Evolutionary conservation across 1,140 invertebrate genomes (phyloP), one percentile per base, ranked within the genome.

Genomic region (Trichoplusia ni): DNA sequence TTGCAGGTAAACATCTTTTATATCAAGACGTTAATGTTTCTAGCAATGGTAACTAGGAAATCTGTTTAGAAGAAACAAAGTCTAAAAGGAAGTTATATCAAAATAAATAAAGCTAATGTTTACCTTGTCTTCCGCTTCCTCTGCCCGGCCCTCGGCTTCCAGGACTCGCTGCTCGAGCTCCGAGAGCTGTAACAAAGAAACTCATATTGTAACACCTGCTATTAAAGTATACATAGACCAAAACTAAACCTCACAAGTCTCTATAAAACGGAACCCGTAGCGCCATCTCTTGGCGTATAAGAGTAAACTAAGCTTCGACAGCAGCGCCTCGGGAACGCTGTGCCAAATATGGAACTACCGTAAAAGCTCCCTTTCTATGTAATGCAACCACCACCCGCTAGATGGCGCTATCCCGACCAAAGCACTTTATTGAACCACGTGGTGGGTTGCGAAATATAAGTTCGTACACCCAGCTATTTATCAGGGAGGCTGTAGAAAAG

Each of bases 61-160:
- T n/a, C n/a, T n/a, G n/a, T n/a, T n/a, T n/a, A n/a, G n/a, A n/a
- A n/a, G n/a, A n/a, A n/a, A n/a, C n/a, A n/a, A n/a, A n/a, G n/a
- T n/a, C n/a, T n/a, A 47, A 27, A 9, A 47, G 8, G 0, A 11
- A 16, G 21, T 9, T 14, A 6, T 27, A 16, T 3, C 14, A 18
- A 18, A 18, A 16, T 19, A 7, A 35, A n/a, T 35, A 5, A 23
- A 54, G n/a, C n/a, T n/a, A 38, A 19, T 59, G 62, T 14, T 69
- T 93, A 97, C 97, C 95, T 97, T 97, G 91, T 97, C 96, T 90
- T 97, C 96, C 53, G 97, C 97, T 90, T 97, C 96, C 81, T 97
- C 96, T 29, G 96, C 96, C 75, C 96, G 92, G 68, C 95, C 94
- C 91, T 98, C 96, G 64, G 96, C 96, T 90, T 97, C 96, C 83